These are phyloP conservation scores for Callitettix versicolor DNA, from an alignment of 1,140 invertebrate species.

Conservation along the genomic window DNA sequence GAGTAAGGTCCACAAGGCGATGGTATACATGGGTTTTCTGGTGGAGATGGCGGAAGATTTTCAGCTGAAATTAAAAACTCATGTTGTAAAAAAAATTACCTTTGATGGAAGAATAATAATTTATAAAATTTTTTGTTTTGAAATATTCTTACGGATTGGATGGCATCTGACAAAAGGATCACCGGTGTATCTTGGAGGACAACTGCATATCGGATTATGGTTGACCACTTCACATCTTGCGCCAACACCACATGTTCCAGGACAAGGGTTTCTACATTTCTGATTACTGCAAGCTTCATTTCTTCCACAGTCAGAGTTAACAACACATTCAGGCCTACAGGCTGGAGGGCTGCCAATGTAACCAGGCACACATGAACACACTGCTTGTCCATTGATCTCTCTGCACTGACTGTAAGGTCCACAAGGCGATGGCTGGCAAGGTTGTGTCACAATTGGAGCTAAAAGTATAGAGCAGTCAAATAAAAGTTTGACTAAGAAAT, in stretches of 20 bases:
- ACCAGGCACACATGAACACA: conserved; percentile 52
- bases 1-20: conserved; percentile 62
- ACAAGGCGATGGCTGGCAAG: conserved; percentile 43
- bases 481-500: conserved; percentile 4
- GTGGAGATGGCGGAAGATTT: conserved; percentile 8
- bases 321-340: conserved; percentile 60
- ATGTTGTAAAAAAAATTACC: conserved; percentile 29
- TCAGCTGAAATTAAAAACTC: conserved; percentile 24
- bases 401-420: conserved; percentile 48
- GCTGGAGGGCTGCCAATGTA: conserved; percentile 58
- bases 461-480: conserved; percentile 5
- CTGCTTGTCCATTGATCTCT: conserved; percentile 45
- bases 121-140: background rate
- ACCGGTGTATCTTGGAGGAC: conserved; percentile 51
- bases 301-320: conserved; percentile 59
- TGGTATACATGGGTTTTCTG: conserved; percentile 49
- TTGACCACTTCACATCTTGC: conserved; percentile 55
- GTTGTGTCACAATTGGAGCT: conserved; percentile 21
- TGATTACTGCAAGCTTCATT: conserved; percentile 55
- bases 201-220: conserved; percentile 56
- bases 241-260: conserved; percentile 52
- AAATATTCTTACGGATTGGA: conserved; percentile 30
- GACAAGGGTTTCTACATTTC: conserved; percentile 60
- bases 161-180: conserved; percentile 59
- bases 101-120: conserved; percentile 20